Conservation (phyloP, 2,797 vertebrate genomes). For the Catamblyrhynchus diadema region DNA sequence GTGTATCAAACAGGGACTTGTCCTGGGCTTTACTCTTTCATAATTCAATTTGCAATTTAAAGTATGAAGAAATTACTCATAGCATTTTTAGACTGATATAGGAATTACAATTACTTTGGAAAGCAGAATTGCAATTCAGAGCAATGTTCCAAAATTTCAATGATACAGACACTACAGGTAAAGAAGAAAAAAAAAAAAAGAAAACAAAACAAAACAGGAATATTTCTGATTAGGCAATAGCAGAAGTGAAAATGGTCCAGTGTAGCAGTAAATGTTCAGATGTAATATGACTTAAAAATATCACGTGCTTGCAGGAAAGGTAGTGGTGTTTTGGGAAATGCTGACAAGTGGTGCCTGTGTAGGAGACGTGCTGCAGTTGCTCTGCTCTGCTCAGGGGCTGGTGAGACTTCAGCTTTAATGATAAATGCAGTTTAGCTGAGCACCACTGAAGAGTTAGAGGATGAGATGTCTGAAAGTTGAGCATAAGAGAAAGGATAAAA, state of each 20-base stretch:
- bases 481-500: not conserved
- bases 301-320: not conserved
- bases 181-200: not conserved
- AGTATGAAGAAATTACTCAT: not conserved
- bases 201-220: not conserved
- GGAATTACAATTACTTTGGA: not conserved
- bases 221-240: not conserved
- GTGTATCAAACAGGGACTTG: not conserved
- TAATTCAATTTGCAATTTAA: not conserved
- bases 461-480: not conserved
- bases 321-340: not conserved
- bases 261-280: not conserved
- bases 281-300: not conserved
- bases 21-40: not conserved
- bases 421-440: not conserved
- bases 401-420: not conserved
- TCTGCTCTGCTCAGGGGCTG: not conserved
- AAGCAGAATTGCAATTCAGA: not conserved
- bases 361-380: rapidly evolving
- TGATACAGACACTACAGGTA: not conserved
- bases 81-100: not conserved
- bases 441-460: not conserved
- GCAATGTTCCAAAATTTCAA: not conserved
- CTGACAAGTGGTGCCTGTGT: not conserved
- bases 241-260: not conserved